Percentiles rank a stretch among this genome's conserved stretches.
phyloP scores from a whole-genome alignment of 2,113 vertebrate genomes.

The Pagrus major region DNA sequence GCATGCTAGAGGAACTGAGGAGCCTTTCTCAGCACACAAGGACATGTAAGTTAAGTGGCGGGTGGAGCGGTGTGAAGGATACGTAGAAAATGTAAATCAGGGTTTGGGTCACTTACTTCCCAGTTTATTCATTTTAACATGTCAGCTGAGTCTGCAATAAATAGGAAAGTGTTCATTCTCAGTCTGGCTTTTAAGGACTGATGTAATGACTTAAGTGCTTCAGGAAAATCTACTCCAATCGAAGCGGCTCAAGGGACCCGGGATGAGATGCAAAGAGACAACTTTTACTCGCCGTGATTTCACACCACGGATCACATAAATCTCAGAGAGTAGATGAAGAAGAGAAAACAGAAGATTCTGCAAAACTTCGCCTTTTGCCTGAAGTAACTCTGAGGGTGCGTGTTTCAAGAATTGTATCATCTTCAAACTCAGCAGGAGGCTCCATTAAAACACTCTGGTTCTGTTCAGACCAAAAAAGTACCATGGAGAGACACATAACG shows the following conservation, averaged over 20 bases:
- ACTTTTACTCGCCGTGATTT: conserved; percentile 2
- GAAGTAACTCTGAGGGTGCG: background rate
- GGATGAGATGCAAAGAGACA: conserved; percentile 12
- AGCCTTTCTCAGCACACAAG: conserved; percentile 1
- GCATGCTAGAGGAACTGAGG: background rate
- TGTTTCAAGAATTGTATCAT: conserved; percentile 4
- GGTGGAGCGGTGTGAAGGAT: conserved; percentile 21
- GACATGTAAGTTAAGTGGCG: conserved; percentile 49
- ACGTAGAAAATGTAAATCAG: conserved; percentile 31
- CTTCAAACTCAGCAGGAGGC: conserved; percentile 1
- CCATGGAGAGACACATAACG: background rate
- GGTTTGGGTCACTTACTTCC: conserved; percentile 13
- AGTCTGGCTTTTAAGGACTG: background rate
- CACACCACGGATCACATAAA: background rate
- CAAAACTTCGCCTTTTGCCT: conserved; percentile 16
- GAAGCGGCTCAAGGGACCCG: background rate
- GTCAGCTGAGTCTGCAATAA: conserved; percentile 15
- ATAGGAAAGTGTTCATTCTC: conserved; percentile 4
- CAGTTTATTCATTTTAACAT: conserved; percentile 8
- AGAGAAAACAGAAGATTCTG: background rate
- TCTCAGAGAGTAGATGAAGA: background rate
- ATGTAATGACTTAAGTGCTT: conserved; percentile 34
- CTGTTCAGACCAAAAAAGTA: no score
- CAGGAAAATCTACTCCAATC: background rate
- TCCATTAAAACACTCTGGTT: background rate